Evolutionary conservation across 1,140 invertebrate genomes (phyloP).

Genomic region (Mizuhopecten yessoensis): DNA sequence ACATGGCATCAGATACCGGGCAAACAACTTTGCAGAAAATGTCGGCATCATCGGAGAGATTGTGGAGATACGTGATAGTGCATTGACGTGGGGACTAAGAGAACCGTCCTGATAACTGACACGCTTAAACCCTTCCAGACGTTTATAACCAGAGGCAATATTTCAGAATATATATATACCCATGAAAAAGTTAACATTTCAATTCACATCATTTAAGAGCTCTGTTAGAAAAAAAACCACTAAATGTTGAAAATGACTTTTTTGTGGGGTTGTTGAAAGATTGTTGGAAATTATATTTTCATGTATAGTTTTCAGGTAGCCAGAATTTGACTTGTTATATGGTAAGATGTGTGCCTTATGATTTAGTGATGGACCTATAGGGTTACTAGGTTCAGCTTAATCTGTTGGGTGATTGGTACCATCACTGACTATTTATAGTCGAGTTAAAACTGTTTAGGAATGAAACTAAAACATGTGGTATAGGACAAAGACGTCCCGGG

Average conservation of each 20-base stretch:
- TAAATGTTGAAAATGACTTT: neutral
- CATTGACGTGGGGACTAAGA: neutral
- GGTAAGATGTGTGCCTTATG: neutral
- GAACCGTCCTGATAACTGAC: neutral
- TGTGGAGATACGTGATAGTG: neutral
- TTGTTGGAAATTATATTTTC: neutral
- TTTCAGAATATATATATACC: neutral
- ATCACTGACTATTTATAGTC: neutral
- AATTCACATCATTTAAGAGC: no score
- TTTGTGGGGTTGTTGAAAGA: neutral
- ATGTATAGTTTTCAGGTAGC: neutral
- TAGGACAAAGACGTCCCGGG: no score
- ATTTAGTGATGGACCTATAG: neutral
- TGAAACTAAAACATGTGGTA: neutral
- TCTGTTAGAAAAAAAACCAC: neutral
- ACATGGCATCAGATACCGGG: neutral
- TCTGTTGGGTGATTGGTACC: neutral
- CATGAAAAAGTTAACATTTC: neutral
- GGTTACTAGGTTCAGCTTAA: neutral
- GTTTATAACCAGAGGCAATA: neutral
- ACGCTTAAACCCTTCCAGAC: neutral
- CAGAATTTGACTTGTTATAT: neutral
- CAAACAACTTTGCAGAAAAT: slow-evolving; percentile 31
- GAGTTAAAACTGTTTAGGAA: neutral
- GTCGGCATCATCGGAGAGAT: neutral